Evolutionary conservation across 2,797 vertebrate species (phyloP).

Genomic region (Epinephelus malabaricus): DNA sequence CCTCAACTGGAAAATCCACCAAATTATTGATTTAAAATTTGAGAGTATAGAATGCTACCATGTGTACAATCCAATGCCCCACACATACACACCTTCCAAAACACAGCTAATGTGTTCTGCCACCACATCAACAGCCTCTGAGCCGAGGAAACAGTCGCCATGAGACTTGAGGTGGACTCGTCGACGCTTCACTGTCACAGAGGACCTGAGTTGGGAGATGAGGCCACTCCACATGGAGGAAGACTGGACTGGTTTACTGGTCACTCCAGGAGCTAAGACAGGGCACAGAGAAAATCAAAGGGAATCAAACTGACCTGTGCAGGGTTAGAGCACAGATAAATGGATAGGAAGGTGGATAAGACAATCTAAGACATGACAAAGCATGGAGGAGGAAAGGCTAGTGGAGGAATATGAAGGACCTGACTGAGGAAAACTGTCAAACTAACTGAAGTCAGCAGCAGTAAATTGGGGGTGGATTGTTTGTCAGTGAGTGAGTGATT

Average conservation of each 20-base stretch:
- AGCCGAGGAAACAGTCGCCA: conserved; percentile 92
- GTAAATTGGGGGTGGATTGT: background rate
- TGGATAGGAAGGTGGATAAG: background rate
- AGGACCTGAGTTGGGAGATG: conserved; percentile 88
- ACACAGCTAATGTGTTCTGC: conserved; percentile 86
- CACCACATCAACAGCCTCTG: conserved; percentile 92
- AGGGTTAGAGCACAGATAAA: background rate
- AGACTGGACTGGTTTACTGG: conserved; percentile 85
- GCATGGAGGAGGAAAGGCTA: background rate
- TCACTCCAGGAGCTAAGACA: conserved; percentile 83
- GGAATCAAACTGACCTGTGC: background rate
- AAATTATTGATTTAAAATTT: background rate
- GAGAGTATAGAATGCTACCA: background rate
- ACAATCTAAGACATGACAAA: background rate
- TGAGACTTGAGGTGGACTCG: conserved; percentile 90
- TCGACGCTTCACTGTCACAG: conserved; percentile 91
- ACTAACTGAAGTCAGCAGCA: background rate
- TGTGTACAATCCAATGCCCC: background rate
- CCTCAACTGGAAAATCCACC: background rate
- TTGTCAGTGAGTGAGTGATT: background rate
- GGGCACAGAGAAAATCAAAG: background rate
- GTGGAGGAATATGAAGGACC: background rate
- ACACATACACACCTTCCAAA: conserved; percentile 82
- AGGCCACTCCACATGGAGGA: conserved; percentile 90
- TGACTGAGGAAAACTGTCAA: background rate